phyloP scores from a whole-genome alignment of 2,888 invertebrate genomes.

The Plebejus anna region DNA sequence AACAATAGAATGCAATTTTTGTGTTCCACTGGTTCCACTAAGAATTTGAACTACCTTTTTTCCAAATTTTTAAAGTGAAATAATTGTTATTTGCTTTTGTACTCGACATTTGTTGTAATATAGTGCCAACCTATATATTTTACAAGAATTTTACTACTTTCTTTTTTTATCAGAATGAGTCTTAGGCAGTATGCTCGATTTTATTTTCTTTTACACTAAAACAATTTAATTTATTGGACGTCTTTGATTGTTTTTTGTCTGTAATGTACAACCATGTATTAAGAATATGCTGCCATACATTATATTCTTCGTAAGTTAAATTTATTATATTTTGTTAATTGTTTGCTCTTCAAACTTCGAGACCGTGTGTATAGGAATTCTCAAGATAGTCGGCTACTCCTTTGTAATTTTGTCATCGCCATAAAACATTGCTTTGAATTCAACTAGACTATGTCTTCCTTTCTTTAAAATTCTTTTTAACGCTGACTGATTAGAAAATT shows the following conservation, averaged over 20 bases:
- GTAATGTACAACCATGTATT: no score
- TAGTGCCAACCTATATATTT: no score
- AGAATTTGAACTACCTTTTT: neutral
- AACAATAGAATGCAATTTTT: slow-evolving; percentile 15
- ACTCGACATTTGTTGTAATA: neutral
- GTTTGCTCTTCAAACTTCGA: neutral
- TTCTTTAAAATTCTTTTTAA: neutral
- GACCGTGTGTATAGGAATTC: slow-evolving; percentile 13
- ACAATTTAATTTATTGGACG: no score
- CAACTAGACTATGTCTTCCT: neutral
- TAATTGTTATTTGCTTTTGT: neutral
- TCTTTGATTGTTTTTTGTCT: no score
- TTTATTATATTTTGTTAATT: no score
- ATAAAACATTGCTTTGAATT: neutral
- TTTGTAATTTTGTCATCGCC: slow-evolving; percentile 50
- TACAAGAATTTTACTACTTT: no score
- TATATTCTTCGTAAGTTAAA: no score
- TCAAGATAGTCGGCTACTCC: slow-evolving; percentile 21
- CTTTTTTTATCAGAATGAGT: no score
- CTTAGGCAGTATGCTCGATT: no score
- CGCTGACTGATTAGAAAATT: neutral
- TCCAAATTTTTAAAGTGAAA: neutral
- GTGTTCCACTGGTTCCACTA: neutral
- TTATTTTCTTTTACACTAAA: no score
- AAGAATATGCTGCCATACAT: no score